Evolutionary conservation across 2,113 vertebrate genomes (phyloP).

Genomic region (Malaclemys terrapin): DNA sequence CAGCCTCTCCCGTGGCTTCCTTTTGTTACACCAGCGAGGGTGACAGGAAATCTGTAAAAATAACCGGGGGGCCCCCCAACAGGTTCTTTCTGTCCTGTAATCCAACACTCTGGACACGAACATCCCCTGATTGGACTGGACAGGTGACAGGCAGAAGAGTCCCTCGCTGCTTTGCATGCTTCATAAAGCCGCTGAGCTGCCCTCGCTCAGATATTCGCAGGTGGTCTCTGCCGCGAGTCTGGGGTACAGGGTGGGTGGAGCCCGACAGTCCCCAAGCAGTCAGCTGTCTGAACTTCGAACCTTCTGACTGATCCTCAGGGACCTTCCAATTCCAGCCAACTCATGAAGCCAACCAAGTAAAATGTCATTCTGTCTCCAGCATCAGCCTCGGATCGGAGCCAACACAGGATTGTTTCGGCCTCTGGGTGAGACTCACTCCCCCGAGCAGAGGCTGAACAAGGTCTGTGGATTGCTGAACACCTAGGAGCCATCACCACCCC

Average conservation of each 20-base stretch:
- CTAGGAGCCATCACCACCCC: neutral
- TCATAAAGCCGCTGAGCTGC: neutral
- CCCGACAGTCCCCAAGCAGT: neutral
- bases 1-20: neutral
- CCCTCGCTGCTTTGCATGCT: neutral
- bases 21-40: slow-evolving; percentile 14
- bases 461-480: neutral
- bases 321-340: neutral
- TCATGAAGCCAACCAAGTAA: neutral
- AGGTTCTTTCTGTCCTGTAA: slow-evolving; percentile 73
- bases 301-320: neutral
- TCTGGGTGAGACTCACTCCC: neutral
- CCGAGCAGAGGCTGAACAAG: neutral
- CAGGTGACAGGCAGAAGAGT: slow-evolving; percentile 57
- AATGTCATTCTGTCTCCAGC: neutral
- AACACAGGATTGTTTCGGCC: neutral
- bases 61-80: slow-evolving; percentile 65
- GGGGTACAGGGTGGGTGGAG: neutral
- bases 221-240: neutral
- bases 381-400: neutral
- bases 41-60: slow-evolving; percentile 74
- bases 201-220: neutral
- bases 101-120: slow-evolving; percentile 60
- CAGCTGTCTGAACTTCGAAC: neutral
- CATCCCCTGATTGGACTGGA: slow-evolving; percentile 67